Evolutionary conservation across 2,797 vertebrate genomes (phyloP).

Genomic region (Lepus oiostolus): DNA sequence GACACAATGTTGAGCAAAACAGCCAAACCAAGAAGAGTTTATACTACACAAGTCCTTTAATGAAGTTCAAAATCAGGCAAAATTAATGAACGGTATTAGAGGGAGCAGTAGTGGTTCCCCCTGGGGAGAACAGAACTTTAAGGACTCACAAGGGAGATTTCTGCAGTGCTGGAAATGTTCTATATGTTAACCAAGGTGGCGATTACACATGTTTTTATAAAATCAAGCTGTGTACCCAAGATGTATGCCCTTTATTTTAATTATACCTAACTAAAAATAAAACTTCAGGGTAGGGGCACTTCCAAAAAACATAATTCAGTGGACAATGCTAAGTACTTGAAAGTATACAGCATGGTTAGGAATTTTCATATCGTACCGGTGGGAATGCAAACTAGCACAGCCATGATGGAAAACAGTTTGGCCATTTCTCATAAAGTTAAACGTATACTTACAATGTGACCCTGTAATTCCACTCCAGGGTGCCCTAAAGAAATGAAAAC

Average conservation of each 20-base stretch:
- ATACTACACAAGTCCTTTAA: neutral
- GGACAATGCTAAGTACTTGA: neutral
- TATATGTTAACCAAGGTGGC: neutral
- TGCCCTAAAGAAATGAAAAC: constrained; percentile 57
- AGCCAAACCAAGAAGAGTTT: neutral
- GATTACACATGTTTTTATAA: neutral
- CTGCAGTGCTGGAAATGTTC: neutral
- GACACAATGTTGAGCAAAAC: neutral
- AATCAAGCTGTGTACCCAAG: neutral
- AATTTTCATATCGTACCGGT: neutral
- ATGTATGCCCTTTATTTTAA: neutral
- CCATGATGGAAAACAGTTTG: neutral
- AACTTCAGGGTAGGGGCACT: neutral
- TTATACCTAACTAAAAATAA: constrained; percentile 42
- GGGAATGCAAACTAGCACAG: neutral
- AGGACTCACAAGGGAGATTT: neutral
- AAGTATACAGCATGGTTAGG: neutral
- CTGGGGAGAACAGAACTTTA: neutral
- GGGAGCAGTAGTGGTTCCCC: neutral
- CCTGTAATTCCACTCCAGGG: neutral
- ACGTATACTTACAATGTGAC: neutral
- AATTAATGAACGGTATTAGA: neutral
- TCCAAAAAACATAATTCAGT: constrained; percentile 41
- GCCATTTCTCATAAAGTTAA: constrained; percentile 4
- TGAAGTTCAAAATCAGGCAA: constrained; percentile 14